Evolutionary conservation across 1,140 invertebrate genomes (phyloP).

Genomic region (Cepaea nemoralis): DNA sequence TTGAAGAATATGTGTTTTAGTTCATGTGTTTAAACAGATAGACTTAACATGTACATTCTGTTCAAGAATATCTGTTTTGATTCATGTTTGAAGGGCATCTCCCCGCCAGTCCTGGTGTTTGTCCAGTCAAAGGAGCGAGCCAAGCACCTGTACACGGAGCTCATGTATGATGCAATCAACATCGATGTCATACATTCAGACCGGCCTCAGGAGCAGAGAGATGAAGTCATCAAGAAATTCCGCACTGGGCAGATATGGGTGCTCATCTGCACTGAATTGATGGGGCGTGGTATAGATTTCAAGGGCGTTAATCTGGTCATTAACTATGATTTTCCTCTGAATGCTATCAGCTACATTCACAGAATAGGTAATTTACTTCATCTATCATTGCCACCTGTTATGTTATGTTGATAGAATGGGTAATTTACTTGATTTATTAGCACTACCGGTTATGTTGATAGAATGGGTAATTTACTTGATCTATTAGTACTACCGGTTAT

Average conservation of each 20-base stretch:
- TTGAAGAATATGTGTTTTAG: too few relatives aligned
- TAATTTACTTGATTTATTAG: too few relatives aligned
- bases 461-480: too few relatives aligned
- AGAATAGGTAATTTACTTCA: constrained; percentile 79
- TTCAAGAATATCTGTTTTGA: too few relatives aligned
- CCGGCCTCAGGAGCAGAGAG: constrained; percentile 84
- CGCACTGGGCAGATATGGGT: constrained; percentile 94
- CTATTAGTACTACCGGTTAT: too few relatives aligned
- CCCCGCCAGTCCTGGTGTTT: constrained; percentile 92
- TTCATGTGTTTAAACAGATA: too few relatives aligned
- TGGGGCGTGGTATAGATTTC: constrained; percentile 98
- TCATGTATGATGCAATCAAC: constrained; percentile 91
- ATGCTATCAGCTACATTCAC: constrained; percentile 94
- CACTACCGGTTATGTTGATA: too few relatives aligned
- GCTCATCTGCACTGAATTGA: constrained; percentile 95
- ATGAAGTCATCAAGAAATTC: constrained; percentile 90
- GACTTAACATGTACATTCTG: too few relatives aligned
- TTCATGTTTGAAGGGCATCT: constrained; percentile 86
- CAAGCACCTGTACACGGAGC: constrained; percentile 90
- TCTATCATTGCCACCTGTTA: too few relatives aligned
- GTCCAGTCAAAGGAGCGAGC: constrained; percentile 92
- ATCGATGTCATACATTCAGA: constrained; percentile 96
- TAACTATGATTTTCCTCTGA: constrained; percentile 97
- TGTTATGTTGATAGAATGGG: too few relatives aligned
- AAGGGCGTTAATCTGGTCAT: constrained; percentile 96